Evolutionary conservation across 1,140 invertebrate species (phyloP).

Genomic region (Colletes latitarsis): DNA sequence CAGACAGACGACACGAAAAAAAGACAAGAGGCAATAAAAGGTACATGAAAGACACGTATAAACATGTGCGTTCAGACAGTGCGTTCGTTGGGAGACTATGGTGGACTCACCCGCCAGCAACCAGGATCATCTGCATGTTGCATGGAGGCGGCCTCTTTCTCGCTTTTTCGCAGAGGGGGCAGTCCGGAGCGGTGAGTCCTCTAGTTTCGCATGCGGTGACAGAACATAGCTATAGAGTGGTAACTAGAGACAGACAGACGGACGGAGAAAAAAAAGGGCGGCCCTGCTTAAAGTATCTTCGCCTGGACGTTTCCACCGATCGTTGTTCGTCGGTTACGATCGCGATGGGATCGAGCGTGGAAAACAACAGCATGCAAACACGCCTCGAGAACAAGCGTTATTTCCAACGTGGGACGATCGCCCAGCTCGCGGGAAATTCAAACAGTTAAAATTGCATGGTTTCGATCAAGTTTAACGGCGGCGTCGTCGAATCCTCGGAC

Average conservation of each 20-base stretch:
- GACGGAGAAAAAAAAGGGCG: slow-evolving; percentile 44
- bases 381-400: too few relatives aligned
- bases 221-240: slow-evolving; percentile 68
- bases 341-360: not conserved
- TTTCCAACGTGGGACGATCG: too few relatives aligned
- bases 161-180: slow-evolving; percentile 68
- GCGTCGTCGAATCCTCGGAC: too few relatives aligned
- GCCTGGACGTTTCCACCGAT: not conserved
- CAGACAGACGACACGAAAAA: not conserved
- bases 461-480: too few relatives aligned
- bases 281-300: slow-evolving; percentile 46
- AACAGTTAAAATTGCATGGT: too few relatives aligned
- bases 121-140: slow-evolving; percentile 81
- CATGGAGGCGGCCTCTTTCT: slow-evolving; percentile 80
- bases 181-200: slow-evolving; percentile 67
- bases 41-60: not conserved
- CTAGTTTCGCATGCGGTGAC: slow-evolving; percentile 69
- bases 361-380: too few relatives aligned
- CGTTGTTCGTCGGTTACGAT: too few relatives aligned
- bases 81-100: slow-evolving; percentile 62
- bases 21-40: not conserved
- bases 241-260: slow-evolving; percentile 63
- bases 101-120: slow-evolving; percentile 81
- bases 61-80: slow-evolving; percentile 32
- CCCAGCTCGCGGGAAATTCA: too few relatives aligned